Conservation (phyloP, 2,797 vertebrate species). For the Takifugu rubripes region DNA sequence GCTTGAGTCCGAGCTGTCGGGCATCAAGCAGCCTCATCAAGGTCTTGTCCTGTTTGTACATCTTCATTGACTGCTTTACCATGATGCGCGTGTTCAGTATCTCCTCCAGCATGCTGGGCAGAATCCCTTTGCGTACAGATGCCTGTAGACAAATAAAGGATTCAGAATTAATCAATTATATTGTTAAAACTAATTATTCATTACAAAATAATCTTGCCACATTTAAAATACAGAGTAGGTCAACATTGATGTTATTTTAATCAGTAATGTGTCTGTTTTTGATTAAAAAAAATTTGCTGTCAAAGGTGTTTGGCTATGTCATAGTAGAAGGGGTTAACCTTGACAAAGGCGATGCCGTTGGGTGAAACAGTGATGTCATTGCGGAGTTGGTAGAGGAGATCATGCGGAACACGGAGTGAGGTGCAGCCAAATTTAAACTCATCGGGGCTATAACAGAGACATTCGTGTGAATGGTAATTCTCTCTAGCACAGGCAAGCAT, state of each 20-base stretch:
- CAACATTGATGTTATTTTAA: no score
- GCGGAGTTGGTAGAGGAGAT: constrained; percentile 88
- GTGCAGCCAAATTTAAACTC: constrained; percentile 95
- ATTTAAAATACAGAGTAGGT: no score
- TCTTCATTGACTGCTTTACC: constrained; percentile 95
- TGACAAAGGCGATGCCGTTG: constrained; percentile 91
- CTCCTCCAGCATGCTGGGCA: constrained; percentile 95
- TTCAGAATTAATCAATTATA: not conserved
- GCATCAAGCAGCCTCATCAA: constrained; percentile 89
- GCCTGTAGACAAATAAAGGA: constrained; percentile 65
- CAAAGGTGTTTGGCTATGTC: no score
- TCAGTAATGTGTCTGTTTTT: no score
- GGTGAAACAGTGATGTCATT: constrained; percentile 93
- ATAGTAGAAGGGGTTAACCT: constrained; percentile 75
- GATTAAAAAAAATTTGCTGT: no score
- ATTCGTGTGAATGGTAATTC: not conserved
- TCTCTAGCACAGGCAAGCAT: no score
- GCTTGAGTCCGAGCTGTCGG: constrained; percentile 93
- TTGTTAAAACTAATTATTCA: no score
- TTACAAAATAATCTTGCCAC: no score
- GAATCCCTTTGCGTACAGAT: constrained; percentile 88
- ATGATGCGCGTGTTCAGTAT: constrained; percentile 93
- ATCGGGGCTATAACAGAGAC: constrained; percentile 78
- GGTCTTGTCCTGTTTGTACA: constrained; percentile 86
- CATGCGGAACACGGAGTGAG: constrained; percentile 87